phyloP scores from a whole-genome alignment of 2,797 vertebrate genomes.

The Tiaroga cobitis region DNA sequence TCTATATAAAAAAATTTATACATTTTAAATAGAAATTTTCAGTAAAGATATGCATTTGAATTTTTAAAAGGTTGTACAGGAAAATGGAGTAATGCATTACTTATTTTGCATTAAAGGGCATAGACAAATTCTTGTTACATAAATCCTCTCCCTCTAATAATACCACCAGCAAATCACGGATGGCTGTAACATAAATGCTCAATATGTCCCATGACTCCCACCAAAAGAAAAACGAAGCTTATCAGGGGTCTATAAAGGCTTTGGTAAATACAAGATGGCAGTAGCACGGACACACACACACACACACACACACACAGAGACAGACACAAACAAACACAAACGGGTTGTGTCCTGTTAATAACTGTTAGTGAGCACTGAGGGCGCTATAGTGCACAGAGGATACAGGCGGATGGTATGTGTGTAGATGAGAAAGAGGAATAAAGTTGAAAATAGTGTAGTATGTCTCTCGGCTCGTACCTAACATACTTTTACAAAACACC shows the following conservation, averaged over 20 bases:
- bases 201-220: not conserved
- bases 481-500: too few relatives aligned
- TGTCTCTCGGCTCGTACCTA: too few relatives aligned
- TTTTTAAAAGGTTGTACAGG: not conserved
- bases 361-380: too few relatives aligned
- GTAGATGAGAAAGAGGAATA: too few relatives aligned
- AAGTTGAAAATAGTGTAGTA: too few relatives aligned
- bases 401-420: too few relatives aligned
- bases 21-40: not conserved
- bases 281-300: slow-evolving; percentile 69
- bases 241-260: slow-evolving; percentile 34
- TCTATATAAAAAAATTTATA: too few relatives aligned
- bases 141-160: not conserved
- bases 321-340: too few relatives aligned
- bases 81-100: not conserved
- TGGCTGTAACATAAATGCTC: not conserved
- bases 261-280: slow-evolving; percentile 71
- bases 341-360: too few relatives aligned
- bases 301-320: not conserved
- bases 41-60: not conserved
- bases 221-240: not conserved
- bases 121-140: too few relatives aligned
- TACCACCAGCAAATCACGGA: not conserved
- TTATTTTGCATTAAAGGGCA: not conserved
- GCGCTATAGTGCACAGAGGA: too few relatives aligned